phyloP scores from a whole-genome alignment of 1,140 invertebrate genomes.

The Drosophila cardini region DNA sequence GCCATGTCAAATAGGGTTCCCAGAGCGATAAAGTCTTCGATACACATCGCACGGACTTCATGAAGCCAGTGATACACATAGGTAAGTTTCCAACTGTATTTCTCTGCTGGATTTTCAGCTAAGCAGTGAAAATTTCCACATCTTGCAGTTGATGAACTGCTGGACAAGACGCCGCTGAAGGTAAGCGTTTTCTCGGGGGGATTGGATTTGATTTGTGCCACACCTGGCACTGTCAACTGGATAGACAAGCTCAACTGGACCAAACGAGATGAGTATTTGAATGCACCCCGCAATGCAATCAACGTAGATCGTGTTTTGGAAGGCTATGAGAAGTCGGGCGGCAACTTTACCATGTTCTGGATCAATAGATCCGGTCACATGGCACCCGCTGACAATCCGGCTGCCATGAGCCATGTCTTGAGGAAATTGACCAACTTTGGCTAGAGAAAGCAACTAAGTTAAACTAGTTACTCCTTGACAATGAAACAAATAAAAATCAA shows the following conservation, averaged over 20 bases:
- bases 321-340: slow-evolving; percentile 88
- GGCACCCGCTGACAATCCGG: slow-evolving; percentile 85
- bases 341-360: slow-evolving; percentile 91
- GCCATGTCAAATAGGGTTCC: slow-evolving; percentile 87
- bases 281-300: slow-evolving; percentile 86
- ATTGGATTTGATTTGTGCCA: slow-evolving; percentile 90
- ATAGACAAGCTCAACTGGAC: slow-evolving; percentile 89
- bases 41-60: slow-evolving; percentile 90
- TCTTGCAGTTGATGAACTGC: slow-evolving; percentile 87
- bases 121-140: background rate
- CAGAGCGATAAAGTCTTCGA: slow-evolving; percentile 88
- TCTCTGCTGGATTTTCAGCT: background rate
- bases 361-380: slow-evolving; percentile 89
- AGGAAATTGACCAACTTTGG: slow-evolving; percentile 69
- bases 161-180: slow-evolving; percentile 88
- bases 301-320: slow-evolving; percentile 87
- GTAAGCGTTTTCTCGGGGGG: slow-evolving; percentile 84
- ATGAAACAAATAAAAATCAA: slow-evolving; percentile 6
- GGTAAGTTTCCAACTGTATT: slow-evolving; percentile 82
- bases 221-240: slow-evolving; percentile 89
- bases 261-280: slow-evolving; percentile 86
- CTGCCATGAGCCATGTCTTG: slow-evolving; percentile 71
- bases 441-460: slow-evolving; percentile 28
- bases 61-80: slow-evolving; percentile 91
- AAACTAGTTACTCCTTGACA: background rate